A percentile compares a stretch with the other conserved stretches of the same genome.
These are phyloP conservation scores for Odobenus rosmarus DNA, from an alignment of 2,113 vertebrate genomes.

Conservation along the genomic window DNA sequence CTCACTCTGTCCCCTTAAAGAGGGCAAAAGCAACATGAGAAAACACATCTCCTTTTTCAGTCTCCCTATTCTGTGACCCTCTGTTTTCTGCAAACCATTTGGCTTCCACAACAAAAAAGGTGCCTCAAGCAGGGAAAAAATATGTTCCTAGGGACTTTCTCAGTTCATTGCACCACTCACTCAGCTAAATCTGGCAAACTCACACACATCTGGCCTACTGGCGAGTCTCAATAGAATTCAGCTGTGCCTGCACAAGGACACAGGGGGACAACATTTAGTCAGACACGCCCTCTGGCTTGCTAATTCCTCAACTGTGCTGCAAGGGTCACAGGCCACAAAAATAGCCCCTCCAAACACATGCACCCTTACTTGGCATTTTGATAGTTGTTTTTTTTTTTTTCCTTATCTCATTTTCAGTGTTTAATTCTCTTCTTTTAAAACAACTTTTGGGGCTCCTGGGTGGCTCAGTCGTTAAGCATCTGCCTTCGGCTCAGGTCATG, in stretches of 20 bases:
- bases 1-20: background rate
- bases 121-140: background rate
- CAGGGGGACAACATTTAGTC: accelerated
- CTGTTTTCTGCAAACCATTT: background rate
- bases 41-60: background rate
- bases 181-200: background rate
- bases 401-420: background rate
- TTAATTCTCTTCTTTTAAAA: background rate
- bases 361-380: background rate
- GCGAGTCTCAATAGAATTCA: background rate
- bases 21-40: background rate
- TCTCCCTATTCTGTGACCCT: background rate
- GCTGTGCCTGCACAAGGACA: background rate
- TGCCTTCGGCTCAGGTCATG: too few relatives aligned
- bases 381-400: background rate
- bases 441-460: too few relatives aligned
- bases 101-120: background rate
- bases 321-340: background rate
- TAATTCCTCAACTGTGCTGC: background rate
- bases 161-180: background rate
- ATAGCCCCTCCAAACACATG: background rate
- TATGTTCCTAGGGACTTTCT: background rate
- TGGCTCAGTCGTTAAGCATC: too few relatives aligned
- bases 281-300: background rate
- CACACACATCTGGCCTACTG: background rate